Evolutionary conservation across 2,888 invertebrate genomes (phyloP).

Genomic region (Adela reaumurella): DNA sequence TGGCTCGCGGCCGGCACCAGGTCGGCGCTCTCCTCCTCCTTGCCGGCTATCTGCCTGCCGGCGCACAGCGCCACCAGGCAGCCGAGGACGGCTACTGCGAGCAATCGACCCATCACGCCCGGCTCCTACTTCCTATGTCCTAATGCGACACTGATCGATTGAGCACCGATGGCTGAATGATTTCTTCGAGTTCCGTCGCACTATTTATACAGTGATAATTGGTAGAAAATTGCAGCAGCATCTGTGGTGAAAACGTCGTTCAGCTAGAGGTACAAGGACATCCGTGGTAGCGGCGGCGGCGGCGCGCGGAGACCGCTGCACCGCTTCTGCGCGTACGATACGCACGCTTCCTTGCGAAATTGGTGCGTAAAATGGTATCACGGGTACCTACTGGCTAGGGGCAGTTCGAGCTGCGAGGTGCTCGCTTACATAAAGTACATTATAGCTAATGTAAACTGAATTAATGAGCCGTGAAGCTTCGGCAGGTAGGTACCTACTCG

Average conservation of each 20-base stretch:
- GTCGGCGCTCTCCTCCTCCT: conserved; percentile 24
- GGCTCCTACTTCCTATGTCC: conserved; percentile 9
- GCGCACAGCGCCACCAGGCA: conserved; percentile 30
- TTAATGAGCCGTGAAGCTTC: no score
- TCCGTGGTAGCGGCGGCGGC: neutral
- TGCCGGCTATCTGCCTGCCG: conserved; percentile 33
- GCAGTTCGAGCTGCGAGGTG: no score
- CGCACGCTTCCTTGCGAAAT: no score
- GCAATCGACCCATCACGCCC: conserved; percentile 39
- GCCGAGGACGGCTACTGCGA: conserved; percentile 37
- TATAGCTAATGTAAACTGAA: no score
- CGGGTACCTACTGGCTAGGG: no score
- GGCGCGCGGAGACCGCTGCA: no score
- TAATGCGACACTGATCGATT: neutral
- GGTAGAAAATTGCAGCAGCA: neutral
- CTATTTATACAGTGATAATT: neutral
- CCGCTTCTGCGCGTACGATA: no score
- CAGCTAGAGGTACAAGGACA: neutral
- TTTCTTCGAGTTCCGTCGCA: neutral
- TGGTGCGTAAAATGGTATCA: no score
- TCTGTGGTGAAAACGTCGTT: neutral
- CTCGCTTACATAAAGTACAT: no score
- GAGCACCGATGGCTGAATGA: neutral
- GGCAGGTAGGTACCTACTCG: no score
- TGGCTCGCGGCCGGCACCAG: conserved; percentile 48